Evolutionary conservation across 2,797 vertebrate genomes (phyloP), one percentile per base, ranked within the genome.

Genomic region (Hoplostethus mediterraneus): DNA sequence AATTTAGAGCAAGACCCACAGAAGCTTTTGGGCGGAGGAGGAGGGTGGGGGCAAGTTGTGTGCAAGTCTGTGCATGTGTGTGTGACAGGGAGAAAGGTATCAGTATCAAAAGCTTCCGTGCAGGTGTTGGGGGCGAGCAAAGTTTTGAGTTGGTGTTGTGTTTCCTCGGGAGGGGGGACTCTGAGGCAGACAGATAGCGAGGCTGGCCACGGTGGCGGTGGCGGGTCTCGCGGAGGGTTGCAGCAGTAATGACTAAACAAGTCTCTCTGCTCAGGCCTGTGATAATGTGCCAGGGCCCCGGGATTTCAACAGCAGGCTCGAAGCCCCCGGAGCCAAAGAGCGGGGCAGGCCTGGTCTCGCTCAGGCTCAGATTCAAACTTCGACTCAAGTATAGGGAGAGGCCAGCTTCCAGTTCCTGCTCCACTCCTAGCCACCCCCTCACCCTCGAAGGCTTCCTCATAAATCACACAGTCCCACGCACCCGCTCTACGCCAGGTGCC

Each of bases 301-400:
- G 71, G 74, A 86, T 90, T 84, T 83, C 79, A 79, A 81, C 83
- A 75, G 73, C 79, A 21, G 75, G 88, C 77, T 69, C 77, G 80
- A 79, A 86, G 82, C 53, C 90, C 90, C 85, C 76, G 83, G 51
- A 90, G 89, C 86, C 84, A 85, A 63, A 9, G 51, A 80, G 78
- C 70, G 16, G 82, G 93, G 84, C 93, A 93, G 88, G 94, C 88
- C 92, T 74, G 83, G 90, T 92, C 93, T 94, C 82, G 92, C 64
- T 87, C 82, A 56, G 67, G 55, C 72, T 81, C 76, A 38, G 67
- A 25, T 69, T 81, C 76, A 75, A 42, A 75, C 70, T 82, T 58
- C 68, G 59, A 64, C 67, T 72, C 58, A 38, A 58, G 40, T 76
- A 65, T 77, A 89, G 93, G 95, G 94, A 94, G 94, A 94, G 94